Evolutionary conservation across 2,888 invertebrate genomes (phyloP).

Genomic region (Drosophila meridionalis): DNA sequence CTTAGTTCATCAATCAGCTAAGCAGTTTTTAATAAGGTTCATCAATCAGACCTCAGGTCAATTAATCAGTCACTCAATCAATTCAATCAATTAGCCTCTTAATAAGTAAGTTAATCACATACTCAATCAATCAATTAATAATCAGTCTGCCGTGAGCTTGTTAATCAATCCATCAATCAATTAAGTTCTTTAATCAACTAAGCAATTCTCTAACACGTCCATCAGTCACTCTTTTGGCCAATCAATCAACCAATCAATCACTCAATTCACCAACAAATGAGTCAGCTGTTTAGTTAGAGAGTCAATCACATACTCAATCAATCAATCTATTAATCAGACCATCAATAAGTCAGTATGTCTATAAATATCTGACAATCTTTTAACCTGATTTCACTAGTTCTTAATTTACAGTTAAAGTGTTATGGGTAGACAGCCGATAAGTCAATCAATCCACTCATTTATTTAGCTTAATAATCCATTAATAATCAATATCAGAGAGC

Average conservation of each 20-base stretch:
- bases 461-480: neutral
- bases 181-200: neutral
- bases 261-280: too few relatives aligned
- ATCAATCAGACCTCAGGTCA: neutral
- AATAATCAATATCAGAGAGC: neutral
- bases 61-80: neutral
- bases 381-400: neutral
- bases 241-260: too few relatives aligned
- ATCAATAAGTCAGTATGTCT: neutral
- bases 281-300: too few relatives aligned
- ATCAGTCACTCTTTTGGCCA: neutral
- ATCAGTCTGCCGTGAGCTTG: neutral
- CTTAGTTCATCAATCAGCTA: neutral
- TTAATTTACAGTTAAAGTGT: neutral
- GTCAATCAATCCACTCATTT: neutral
- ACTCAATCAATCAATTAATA: neutral
- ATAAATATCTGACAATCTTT: neutral
- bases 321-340: too few relatives aligned
- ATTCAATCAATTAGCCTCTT: neutral
- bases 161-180: neutral
- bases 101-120: neutral
- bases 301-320: neutral
- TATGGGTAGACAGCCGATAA: neutral
- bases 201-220: neutral
- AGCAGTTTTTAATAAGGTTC: too few relatives aligned